Evolutionary conservation across 2,113 vertebrate genomes (phyloP).

Genomic region (Peromyscus polionotus): DNA sequence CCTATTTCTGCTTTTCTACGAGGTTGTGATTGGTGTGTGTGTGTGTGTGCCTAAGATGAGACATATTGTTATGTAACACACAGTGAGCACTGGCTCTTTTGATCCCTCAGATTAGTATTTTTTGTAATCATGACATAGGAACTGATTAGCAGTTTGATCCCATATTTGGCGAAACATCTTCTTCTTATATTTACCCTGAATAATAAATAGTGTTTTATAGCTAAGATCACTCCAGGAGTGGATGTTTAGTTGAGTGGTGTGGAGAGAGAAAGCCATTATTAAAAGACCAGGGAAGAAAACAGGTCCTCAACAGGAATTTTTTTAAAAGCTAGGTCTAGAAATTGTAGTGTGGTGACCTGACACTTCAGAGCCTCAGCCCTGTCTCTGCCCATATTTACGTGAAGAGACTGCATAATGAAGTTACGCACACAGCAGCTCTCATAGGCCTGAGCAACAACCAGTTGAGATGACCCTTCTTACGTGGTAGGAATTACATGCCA

Average conservation of each 20-base stretch:
- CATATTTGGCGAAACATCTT: background rate
- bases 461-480: background rate
- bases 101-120: background rate
- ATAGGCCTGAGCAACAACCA: background rate
- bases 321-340: background rate
- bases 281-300: background rate
- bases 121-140: background rate
- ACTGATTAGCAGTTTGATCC: background rate
- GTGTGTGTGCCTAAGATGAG: constrained; percentile 1
- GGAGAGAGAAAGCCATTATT: background rate
- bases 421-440: background rate
- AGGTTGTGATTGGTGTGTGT: constrained; percentile 28
- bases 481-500: background rate
- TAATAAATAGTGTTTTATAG: background rate
- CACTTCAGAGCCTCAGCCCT: background rate
- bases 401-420: background rate
- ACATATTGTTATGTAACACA: background rate
- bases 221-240: background rate
- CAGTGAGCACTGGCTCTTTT: background rate
- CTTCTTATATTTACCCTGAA: background rate
- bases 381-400: background rate
- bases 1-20: background rate
- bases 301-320: background rate
- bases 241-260: background rate
- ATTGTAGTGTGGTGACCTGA: background rate